phyloP scores from a whole-genome alignment of 2,113 vertebrate genomes.

The Pangasianodon hypophthalmus region DNA sequence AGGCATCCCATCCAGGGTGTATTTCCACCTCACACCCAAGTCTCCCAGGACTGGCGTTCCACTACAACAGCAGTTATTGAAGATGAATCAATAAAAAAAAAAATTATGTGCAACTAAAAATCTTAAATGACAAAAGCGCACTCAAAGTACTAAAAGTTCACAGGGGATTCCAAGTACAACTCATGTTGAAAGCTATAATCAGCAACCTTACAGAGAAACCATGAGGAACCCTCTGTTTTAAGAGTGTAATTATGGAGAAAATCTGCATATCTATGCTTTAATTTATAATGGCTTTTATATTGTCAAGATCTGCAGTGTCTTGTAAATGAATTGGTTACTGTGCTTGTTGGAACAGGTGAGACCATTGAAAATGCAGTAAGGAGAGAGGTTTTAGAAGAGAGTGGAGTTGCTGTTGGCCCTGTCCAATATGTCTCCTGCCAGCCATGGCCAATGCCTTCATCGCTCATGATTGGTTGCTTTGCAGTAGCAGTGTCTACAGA shows the following conservation, averaged over 20 bases:
- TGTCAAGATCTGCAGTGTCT: neutral
- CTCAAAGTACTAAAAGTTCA: neutral
- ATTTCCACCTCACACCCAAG: neutral
- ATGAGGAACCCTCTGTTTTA: neutral
- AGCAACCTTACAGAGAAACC: neutral
- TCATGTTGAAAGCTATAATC: neutral
- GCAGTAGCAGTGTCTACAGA: conserved; percentile 84
- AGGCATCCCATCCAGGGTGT: neutral
- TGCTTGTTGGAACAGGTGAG: conserved; percentile 77
- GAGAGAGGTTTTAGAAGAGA: conserved; percentile 91
- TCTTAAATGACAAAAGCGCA: neutral
- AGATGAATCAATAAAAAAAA: neutral
- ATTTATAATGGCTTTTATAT: neutral
- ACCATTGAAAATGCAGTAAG: conserved; percentile 89
- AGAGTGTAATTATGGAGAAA: neutral
- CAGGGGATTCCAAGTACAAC: neutral
- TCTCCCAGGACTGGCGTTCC: neutral
- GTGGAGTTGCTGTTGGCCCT: conserved; percentile 84
- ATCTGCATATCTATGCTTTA: neutral
- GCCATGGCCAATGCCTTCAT: conserved; percentile 96
- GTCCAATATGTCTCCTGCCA: conserved; percentile 90
- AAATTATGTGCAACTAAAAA: neutral
- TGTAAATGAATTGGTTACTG: neutral
- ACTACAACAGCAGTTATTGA: neutral
- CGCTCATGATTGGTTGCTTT: conserved; percentile 93